These are phyloP conservation scores for Adrianichthys oophorus DNA, from an alignment of 2,797 vertebrate species.

Conservation along the genomic window DNA sequence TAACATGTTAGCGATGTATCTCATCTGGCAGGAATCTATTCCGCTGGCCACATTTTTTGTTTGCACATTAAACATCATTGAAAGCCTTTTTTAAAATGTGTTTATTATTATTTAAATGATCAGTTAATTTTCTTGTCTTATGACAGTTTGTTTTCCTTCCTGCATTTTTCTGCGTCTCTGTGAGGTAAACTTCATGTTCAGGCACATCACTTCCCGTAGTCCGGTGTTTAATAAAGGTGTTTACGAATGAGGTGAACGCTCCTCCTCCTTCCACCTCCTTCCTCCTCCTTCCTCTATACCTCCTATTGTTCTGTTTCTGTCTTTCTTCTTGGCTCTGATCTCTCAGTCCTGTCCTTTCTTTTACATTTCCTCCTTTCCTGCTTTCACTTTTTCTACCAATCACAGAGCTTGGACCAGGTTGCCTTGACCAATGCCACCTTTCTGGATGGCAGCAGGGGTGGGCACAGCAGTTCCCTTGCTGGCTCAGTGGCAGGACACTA, in stretches of 20 bases:
- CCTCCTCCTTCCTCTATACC: slow-evolving; percentile 10
- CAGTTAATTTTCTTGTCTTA: slow-evolving; percentile 9
- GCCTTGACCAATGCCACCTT: slow-evolving; percentile 81
- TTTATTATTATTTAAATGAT: slow-evolving; percentile 8
- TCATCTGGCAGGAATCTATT: slow-evolving; percentile 61
- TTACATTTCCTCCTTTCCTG: slow-evolving; percentile 76
- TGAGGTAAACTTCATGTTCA: slow-evolving; percentile 44
- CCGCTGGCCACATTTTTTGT: slow-evolving; percentile 25
- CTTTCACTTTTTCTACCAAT: slow-evolving; percentile 78
- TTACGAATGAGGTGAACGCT: slow-evolving; percentile 33
- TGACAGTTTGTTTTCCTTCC: background rate
- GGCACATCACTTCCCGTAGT: slow-evolving; percentile 43
- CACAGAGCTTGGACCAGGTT: slow-evolving; percentile 86
- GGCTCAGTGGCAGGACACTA: slow-evolving; percentile 73
- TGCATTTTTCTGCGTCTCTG: slow-evolving; percentile 2
- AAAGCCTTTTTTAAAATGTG: slow-evolving; percentile 2
- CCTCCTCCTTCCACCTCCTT: slow-evolving; percentile 11
- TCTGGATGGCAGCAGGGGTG: slow-evolving; percentile 83
- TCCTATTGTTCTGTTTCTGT: slow-evolving; percentile 47
- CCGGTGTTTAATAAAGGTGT: slow-evolving; percentile 34
- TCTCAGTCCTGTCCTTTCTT: slow-evolving; percentile 79
- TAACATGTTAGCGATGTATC: slow-evolving; percentile 65
- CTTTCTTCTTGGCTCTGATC: slow-evolving; percentile 66
- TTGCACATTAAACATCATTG: slow-evolving; percentile 16
- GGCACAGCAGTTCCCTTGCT: slow-evolving; percentile 88